phyloP scores from a whole-genome alignment of 2,113 vertebrate species.

The Xiphophorus hellerii region DNA sequence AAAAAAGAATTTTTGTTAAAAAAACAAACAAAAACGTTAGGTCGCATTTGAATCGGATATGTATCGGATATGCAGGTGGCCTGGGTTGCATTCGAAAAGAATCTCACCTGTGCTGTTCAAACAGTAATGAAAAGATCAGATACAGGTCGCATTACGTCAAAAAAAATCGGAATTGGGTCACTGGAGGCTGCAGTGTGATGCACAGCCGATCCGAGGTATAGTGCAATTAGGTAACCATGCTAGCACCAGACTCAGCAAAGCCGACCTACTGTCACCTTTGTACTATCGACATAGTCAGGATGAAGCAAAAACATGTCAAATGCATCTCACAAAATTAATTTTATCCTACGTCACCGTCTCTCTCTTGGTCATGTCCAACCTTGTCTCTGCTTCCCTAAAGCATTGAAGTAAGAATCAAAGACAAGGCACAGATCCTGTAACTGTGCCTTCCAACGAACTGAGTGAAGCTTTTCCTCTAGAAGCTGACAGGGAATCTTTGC shows the following conservation, averaged over 20 bases:
- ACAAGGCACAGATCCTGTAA: conserved; percentile 26
- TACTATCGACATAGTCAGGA: neutral
- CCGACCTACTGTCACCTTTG: conserved; percentile 24
- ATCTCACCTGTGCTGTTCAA: too few relatives aligned
- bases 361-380: conserved; percentile 12
- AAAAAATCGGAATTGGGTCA: too few relatives aligned
- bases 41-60: too few relatives aligned
- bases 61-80: too few relatives aligned
- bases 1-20: too few relatives aligned
- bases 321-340: conserved; percentile 31
- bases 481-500: conserved; percentile 39
- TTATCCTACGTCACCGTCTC: conserved; percentile 17
- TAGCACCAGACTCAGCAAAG: conserved; percentile 52
- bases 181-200: too few relatives aligned
- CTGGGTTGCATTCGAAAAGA: too few relatives aligned
- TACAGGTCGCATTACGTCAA: too few relatives aligned
- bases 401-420: conserved; percentile 31
- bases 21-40: too few relatives aligned
- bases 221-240: conserved; percentile 43
- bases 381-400: conserved; percentile 21
- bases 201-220: neutral
- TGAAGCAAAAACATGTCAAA: conserved; percentile 23
- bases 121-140: too few relatives aligned
- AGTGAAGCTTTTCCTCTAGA: conserved; percentile 13
- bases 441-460: conserved; percentile 4